Evolutionary conservation across 2,797 vertebrate genomes (phyloP).

Genomic region (Orientallactaga sibirica): DNA sequence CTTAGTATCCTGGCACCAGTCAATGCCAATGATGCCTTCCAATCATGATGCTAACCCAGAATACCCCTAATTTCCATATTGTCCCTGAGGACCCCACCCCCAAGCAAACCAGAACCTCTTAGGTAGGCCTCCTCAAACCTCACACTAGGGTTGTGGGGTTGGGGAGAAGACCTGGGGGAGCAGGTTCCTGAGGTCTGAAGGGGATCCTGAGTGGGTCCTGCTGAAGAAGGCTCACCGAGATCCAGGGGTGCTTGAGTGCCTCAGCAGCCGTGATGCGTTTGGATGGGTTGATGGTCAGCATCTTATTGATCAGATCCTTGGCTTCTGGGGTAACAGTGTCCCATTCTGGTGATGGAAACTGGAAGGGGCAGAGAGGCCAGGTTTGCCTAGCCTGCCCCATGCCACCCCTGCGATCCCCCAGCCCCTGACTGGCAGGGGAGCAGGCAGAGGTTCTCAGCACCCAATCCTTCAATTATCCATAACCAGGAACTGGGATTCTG

Average conservation of each 20-base stretch:
- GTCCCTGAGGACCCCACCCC: neutral
- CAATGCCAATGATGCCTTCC: no score
- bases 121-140: neutral
- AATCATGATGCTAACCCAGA: neutral
- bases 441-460: slow-evolving; percentile 78
- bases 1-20: neutral
- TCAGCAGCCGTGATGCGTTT: slow-evolving; percentile 97
- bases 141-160: neutral
- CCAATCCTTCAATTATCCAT: neutral
- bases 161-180: neutral
- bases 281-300: slow-evolving; percentile 97
- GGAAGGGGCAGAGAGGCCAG: slow-evolving; percentile 77
- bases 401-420: slow-evolving; percentile 81
- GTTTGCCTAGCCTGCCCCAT: slow-evolving; percentile 81
- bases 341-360: slow-evolving; percentile 99
- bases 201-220: neutral
- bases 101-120: neutral
- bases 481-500: neutral
- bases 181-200: neutral
- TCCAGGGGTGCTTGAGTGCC: slow-evolving; percentile 98
- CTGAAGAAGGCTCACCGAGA: slow-evolving; percentile 89
- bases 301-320: slow-evolving; percentile 99
- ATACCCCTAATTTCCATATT: neutral
- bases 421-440: slow-evolving; percentile 85
- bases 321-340: slow-evolving; percentile 98